Conservation (phyloP, 2,888 invertebrate genomes). For the Eupeodes luniger region DNA sequence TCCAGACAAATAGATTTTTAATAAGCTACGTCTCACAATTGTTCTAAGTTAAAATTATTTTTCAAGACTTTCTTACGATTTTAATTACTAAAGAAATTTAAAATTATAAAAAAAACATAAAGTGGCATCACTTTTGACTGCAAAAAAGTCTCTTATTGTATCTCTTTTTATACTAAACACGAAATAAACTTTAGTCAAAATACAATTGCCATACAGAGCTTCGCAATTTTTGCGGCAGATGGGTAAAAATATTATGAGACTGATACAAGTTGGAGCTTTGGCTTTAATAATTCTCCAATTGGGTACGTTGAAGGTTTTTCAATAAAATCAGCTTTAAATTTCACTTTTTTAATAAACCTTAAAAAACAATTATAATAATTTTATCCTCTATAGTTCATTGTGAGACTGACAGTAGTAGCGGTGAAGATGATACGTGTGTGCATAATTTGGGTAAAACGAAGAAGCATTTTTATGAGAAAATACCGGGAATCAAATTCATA, state of each 20-base stretch:
- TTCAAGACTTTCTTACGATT: not conserved
- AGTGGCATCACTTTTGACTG: conserved; percentile 15
- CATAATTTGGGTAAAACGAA: conserved; percentile 3
- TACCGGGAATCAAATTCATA: conserved; percentile 23
- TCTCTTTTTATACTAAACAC: not conserved
- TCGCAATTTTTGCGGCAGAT: conserved; percentile 2
- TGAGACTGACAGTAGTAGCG: conserved; percentile 5
- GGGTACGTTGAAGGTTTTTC: conserved; percentile 15
- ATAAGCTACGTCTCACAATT: no score
- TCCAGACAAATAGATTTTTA: no score
- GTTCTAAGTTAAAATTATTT: no score
- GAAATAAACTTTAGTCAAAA: conserved; percentile 29
- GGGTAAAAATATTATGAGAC: conserved; percentile 33
- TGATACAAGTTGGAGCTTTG: conserved; percentile 35
- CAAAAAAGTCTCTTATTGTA: conserved; percentile 5
- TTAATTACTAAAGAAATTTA: not conserved
- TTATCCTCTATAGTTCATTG: conserved; percentile 1
- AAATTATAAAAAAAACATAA: not conserved
- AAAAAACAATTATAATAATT: not conserved
- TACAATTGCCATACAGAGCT: conserved; percentile 20
- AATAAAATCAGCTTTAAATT: conserved; percentile 9
- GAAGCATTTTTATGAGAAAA: conserved; percentile 14
- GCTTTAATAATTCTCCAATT: conserved; percentile 28
- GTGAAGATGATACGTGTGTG: not conserved
- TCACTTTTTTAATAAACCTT: not conserved